Evolutionary conservation across 2,113 vertebrate species (phyloP).

Genomic region (Anolis carolinensis): DNA sequence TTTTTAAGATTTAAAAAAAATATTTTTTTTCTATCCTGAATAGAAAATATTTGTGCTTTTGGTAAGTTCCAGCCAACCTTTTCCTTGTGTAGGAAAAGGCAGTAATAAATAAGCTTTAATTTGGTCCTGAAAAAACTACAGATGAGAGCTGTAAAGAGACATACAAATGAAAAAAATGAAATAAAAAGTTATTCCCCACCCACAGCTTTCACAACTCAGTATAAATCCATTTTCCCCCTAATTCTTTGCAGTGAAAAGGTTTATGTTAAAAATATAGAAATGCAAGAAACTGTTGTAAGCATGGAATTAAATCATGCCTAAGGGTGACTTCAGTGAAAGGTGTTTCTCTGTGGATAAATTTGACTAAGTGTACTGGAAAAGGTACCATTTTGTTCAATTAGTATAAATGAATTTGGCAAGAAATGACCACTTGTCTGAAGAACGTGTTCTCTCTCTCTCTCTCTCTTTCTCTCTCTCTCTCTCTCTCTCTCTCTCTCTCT

Average conservation of each 20-base stretch:
- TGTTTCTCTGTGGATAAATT: conserved; percentile 8
- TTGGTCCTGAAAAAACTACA: neutral
- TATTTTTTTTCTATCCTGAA: neutral
- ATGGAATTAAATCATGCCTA: conserved; percentile 14
- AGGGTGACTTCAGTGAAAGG: neutral
- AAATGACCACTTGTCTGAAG: neutral
- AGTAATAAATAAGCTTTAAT: too few relatives aligned
- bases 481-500: neutral
- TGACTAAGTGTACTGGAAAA: conserved; percentile 24
- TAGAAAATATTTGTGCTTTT: neutral
- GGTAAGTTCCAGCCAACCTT: neutral
- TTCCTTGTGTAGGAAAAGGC: neutral
- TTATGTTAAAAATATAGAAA: neutral
- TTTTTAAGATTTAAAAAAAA: neutral
- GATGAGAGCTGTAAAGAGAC: neutral
- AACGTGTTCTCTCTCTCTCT: neutral
- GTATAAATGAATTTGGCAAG: conserved; percentile 23
- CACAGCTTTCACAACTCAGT: neutral
- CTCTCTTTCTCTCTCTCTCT: conserved; percentile 1
- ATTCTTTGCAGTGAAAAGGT: neutral
- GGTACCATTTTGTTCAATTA: conserved; percentile 26
- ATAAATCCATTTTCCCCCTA: neutral
- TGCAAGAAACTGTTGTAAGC: neutral
- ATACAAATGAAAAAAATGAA: neutral
- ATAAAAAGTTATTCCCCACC: neutral